Base-by-base conservation (phyloP, 2,888 invertebrate species). In the Acleris cristana region DNA sequence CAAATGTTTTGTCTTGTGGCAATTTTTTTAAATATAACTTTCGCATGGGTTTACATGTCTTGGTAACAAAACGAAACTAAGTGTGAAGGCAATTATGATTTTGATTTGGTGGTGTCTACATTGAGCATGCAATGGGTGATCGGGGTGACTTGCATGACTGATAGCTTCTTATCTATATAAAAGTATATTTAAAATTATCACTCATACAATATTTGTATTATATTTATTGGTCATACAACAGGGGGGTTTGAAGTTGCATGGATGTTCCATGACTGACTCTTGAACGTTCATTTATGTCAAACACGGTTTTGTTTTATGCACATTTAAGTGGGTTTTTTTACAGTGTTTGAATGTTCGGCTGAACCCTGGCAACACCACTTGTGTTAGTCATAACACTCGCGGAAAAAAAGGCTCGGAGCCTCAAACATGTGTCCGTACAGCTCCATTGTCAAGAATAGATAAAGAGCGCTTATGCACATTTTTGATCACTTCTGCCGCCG, bases 161-260 rank as follows among this genome's bases (percentile, higher is more conserved):
- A 55, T 34, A 23, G 59, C 59, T 59, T 59, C n/a, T 59, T 58
- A 23, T 49, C 14, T 49, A 34, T 59, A 59, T 59, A 48, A n/a
- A 48, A 49, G 8, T 58, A 23, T 58, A 58, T 19, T 59, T 34
- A 51, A 58, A 58, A 30, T 48, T 58, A 59, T 51, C 16, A 59
- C 49, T 51, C 48, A 59, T n/a, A 59, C 59, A 59, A 30, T 59
- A 59, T 59, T 19, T 26, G 49, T 34, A 49, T 51, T 58, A 30
- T 59, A 59, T 59, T 51, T 49, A 59, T 59, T 34, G 59, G 49
- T 51, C 2, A 21, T 18, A 40, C 16, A n/a, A 48, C n/a, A 1
- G 10, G 45, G 58, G 51, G 51, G 51, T 4, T 49, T 23, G 10
- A 40, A 48, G 26, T 49, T 26, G 59, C 59, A 59, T 59, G 59